phyloP scores from a whole-genome alignment of 2,113 vertebrate species.

The Hippocampus mohnikei region DNA sequence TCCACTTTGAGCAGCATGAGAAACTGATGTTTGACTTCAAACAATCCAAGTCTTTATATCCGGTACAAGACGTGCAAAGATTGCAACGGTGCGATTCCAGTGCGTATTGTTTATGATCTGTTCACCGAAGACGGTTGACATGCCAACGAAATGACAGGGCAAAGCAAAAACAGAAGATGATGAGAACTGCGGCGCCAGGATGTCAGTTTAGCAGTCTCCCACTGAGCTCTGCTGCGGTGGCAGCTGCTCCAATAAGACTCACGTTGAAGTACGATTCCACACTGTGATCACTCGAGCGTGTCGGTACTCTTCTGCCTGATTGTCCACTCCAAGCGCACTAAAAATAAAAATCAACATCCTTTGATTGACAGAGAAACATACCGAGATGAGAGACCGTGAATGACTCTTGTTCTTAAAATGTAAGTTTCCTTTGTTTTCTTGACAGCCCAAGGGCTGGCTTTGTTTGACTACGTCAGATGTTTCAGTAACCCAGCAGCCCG shows the following conservation, averaged over 20 bases:
- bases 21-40: neutral
- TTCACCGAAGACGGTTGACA: constrained; percentile 38
- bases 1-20: too few relatives aligned
- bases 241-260: constrained; percentile 28
- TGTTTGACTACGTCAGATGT: neutral
- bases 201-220: constrained; percentile 37
- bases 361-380: neutral
- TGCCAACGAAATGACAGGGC: constrained; percentile 34
- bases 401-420: neutral
- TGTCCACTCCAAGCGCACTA: neutral
- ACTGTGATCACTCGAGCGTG: constrained; percentile 1
- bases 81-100: neutral
- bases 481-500: neutral
- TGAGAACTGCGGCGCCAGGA: constrained; percentile 11
- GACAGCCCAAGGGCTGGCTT: neutral
- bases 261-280: constrained; percentile 9
- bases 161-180: neutral
- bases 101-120: constrained; percentile 23
- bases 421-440: neutral
- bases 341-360: neutral
- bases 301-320: constrained; percentile 1
- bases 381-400: neutral
- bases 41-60: constrained; percentile 3
- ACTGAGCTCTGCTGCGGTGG: constrained; percentile 25
- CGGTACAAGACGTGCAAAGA: too few relatives aligned